phyloP scores from a whole-genome alignment of 2,797 vertebrate species.

The Aphelocoma californica region DNA sequence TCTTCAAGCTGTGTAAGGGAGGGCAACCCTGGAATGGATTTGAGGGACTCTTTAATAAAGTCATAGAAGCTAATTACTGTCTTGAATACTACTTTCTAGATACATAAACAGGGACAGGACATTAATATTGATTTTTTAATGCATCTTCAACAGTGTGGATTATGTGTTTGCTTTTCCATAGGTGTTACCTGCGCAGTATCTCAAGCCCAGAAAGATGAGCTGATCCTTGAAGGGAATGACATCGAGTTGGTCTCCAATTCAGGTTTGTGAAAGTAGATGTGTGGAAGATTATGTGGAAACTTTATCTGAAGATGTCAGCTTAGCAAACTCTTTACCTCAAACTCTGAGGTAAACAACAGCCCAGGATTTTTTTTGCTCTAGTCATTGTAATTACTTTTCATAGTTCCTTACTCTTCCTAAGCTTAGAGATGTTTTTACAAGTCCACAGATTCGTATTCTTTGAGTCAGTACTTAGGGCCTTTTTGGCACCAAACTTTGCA shows the following conservation, averaged over 20 bases:
- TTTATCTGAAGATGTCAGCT: not conserved
- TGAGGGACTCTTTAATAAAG: not conserved
- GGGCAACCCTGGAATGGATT: not conserved
- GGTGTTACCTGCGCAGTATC: slow-evolving; percentile 91
- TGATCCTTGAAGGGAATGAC: slow-evolving; percentile 97
- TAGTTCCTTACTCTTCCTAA: not conserved
- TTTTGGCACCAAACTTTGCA: not conserved
- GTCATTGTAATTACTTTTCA: not conserved
- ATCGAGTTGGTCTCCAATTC: slow-evolving; percentile 99
- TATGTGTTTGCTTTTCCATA: slow-evolving; percentile 16
- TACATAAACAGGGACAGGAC: not conserved
- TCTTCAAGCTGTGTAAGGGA: not conserved
- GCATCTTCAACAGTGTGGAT: accelerated
- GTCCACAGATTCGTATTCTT: not conserved
- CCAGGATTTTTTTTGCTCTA: not conserved
- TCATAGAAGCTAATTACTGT: not conserved
- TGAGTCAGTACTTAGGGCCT: not conserved
- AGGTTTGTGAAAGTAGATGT: slow-evolving; percentile 74
- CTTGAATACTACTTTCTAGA: not conserved
- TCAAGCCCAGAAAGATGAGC: slow-evolving; percentile 93
- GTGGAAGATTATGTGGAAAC: not conserved
- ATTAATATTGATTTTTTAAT: not conserved
- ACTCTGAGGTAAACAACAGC: not conserved
- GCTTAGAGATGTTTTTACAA: not conserved
- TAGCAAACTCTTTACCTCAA: not conserved